Percentiles rank a stretch among this genome's conserved stretches.
These are phyloP conservation scores for Caranx ignobilis DNA, from an alignment of 2,113 vertebrate genomes.

Conservation along the genomic window DNA sequence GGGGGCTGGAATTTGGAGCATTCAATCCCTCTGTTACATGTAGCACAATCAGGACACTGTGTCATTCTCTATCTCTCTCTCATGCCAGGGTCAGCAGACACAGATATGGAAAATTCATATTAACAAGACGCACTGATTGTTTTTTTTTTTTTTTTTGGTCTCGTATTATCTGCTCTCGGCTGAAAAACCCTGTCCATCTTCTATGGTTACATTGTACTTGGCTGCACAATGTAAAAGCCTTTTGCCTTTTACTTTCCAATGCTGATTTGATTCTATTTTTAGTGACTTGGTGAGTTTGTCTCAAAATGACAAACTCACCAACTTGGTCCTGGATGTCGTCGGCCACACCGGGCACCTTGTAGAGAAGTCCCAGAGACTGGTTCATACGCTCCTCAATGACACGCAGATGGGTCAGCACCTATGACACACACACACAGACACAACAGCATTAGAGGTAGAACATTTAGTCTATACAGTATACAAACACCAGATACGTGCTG, in stretches of 20 bases:
- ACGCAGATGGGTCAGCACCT: conserved; percentile 98
- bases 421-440: not conserved
- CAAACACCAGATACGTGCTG: not conserved
- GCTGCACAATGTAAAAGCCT: not conserved
- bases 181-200: not conserved
- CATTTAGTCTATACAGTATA: not conserved
- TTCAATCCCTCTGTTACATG: conserved; percentile 45
- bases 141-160: not conserved
- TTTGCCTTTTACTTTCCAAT: not conserved
- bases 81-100: conserved; percentile 1
- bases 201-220: too few relatives aligned
- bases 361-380: conserved; percentile 96
- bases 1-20: conserved; percentile 46
- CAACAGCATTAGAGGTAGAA: not conserved
- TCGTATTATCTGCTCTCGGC: not conserved
- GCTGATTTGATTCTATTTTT: not conserved
- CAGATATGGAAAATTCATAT: not conserved
- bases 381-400: conserved; percentile 99
- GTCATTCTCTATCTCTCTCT: conserved; percentile 1
- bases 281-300: not conserved
- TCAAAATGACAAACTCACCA: conserved; percentile 83
- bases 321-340: conserved; percentile 99
- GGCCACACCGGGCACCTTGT: conserved; percentile 94
- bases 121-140: not conserved
- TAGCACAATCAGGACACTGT: conserved; percentile 30